Evolutionary conservation across 1,140 invertebrate genomes (phyloP).

Genomic region (Spodoptera litura): DNA sequence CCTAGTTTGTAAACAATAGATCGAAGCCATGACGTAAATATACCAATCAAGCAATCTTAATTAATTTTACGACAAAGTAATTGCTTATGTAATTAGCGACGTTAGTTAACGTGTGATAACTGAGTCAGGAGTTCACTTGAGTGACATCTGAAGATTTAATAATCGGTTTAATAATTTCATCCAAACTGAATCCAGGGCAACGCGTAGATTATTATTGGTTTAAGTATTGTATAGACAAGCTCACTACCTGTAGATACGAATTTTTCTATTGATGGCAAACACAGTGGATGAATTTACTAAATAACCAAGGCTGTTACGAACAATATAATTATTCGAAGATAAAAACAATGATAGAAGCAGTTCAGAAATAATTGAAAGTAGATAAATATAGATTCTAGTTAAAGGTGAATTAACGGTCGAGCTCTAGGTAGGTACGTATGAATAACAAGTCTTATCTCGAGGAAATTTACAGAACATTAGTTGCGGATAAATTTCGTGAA

Average conservation of each 20-base stretch:
- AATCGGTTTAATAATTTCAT: background rate
- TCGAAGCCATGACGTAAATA: conserved; percentile 12
- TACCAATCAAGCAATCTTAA: conserved; percentile 34
- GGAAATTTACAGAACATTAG: background rate
- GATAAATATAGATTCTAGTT: too few relatives aligned
- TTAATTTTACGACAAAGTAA: conserved; percentile 39
- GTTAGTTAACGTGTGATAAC: conserved; percentile 21
- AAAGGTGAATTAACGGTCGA: conserved; percentile 25
- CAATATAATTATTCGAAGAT: too few relatives aligned
- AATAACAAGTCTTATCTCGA: background rate
- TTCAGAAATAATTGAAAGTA: background rate
- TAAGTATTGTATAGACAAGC: too few relatives aligned
- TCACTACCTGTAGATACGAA: too few relatives aligned
- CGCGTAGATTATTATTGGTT: too few relatives aligned
- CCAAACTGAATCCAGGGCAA: background rate
- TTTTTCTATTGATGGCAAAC: too few relatives aligned
- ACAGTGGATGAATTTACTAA: too few relatives aligned
- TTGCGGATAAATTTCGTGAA: conserved; percentile 11
- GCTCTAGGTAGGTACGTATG: background rate
- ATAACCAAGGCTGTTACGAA: too few relatives aligned
- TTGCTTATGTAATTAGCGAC: conserved; percentile 25
- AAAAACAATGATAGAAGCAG: background rate
- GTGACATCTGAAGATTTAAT: conserved; percentile 16
- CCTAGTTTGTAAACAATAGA: conserved; percentile 40
- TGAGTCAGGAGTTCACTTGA: conserved; percentile 29